Base-by-base conservation (phyloP, 2,113 vertebrate genomes). In the Motacilla alba region DNA sequence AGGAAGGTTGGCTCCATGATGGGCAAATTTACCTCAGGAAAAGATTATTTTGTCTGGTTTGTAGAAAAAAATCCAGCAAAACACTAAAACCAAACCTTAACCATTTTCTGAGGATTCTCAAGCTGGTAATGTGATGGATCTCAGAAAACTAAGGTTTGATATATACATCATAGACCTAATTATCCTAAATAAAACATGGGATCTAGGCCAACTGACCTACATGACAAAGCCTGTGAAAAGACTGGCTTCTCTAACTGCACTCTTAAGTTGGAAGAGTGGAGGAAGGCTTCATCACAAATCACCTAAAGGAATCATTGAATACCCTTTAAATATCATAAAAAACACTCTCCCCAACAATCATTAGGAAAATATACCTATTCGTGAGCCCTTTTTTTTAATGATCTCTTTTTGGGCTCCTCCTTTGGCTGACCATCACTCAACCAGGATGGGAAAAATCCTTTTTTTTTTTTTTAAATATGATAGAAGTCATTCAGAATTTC, bases 31-130 rank as follows among this genome's bases (percentile, higher is more conserved):
- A 89, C 49, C 43, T 81, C 60, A 68, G 24, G 33, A 73, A 84
- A 90, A 73, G 37, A 77, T 23, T 76, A 73, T 93, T 94, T 90
- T 74, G 75, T 83, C 75, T 77, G 41, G 39, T 80, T 88, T 73
- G 43, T 50, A 86, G 47, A 77, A 73, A 13, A 13, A 58, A 77
- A 81, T 21, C 41, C 67, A 92, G 47, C 24, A 92, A 80, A 93
- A 74, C 24, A 83, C 8, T 15, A 69, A 77, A 46, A 7, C 4
- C 23, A n/a, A 86, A 64, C 17, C 55, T 72, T 56, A 78, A 56
- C 2, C n/a, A 80, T 46, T 90, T 43, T 74, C 19, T 50, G 27
- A 83, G 58, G 43, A 75, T 39, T 90, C 14, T 20, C 21, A 83
- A 33, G 8, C 30, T 84, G n/a, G 10, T 27, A 55, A 63, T 23